Evolutionary conservation across 2,888 invertebrate genomes (phyloP), one percentile per base, ranked within the genome.

Genomic region (Osmoderma eremita): DNA sequence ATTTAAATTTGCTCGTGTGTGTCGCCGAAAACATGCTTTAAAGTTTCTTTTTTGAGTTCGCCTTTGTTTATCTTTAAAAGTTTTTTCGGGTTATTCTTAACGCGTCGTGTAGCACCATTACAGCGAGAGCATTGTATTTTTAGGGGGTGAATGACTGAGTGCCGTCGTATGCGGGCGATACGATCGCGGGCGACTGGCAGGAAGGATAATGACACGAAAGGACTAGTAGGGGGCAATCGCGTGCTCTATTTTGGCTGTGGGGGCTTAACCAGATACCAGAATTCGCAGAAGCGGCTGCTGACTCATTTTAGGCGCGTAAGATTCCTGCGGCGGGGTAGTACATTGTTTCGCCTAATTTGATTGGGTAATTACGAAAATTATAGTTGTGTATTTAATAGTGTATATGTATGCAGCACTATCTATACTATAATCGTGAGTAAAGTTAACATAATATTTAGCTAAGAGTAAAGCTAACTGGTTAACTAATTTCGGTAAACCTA

Each of bases 191-290:
- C 65, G 65, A 48, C 50, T 58, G 56, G 36, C 22, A 30, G 56
- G 17, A 39, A 65, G 56, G 65, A 65, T 65, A 58, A 65, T 65
- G 65, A 65, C 64, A 53, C 64, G 64, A 53, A 64, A 42, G 64
- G 64, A 63, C 64, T 45, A 38, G 53, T 61, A 61, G 58, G 58
- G 53, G 64, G 64, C 50, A 64, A 64, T 64, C 64, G 64, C 64
- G 64, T 64, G 64, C 58, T 45, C 53, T 64, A 64, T 64, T 64
- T 64, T 53, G 64, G 51, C 42, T 51, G 51, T 51, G 36, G 42
- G 53, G 64, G 53, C 48, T 48, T 61, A 30, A 45, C 45, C 58
- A 45, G 58, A 45, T 45, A 61, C 36, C 45, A 61, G 45, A 61
- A 61, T 61, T 61, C 45, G 58, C 58, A 61, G 58, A 61, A 61